Conservation (phyloP, 2,888 invertebrate species). For the Aphodius sticticus region DNA sequence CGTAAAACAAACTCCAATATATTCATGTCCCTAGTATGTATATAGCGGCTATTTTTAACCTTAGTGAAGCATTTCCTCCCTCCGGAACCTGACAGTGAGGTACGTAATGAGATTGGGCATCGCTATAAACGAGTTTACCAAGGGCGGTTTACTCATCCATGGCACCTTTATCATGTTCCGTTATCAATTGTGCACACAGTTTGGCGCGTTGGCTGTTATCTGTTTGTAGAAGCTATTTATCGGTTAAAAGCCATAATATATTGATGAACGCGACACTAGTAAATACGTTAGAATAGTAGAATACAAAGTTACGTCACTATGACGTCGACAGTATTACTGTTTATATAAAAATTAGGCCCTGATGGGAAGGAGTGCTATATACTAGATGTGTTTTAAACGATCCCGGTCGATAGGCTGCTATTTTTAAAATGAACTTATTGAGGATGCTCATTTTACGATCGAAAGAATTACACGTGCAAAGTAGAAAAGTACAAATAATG, state of each 20-base stretch:
- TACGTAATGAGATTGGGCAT: background rate
- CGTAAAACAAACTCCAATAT: background rate
- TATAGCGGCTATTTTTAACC: background rate
- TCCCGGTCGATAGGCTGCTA: background rate
- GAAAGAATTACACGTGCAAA: background rate
- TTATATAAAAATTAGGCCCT: background rate
- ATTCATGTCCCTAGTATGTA: background rate
- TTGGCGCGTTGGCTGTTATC: background rate
- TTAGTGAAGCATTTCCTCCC: background rate
- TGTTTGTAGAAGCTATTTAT: background rate
- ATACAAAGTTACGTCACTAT: background rate
- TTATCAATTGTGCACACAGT: slow-evolving; percentile 4
- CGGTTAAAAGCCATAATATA: background rate
- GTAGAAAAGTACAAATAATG: background rate
- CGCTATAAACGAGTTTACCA: background rate
- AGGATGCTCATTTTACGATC: background rate
- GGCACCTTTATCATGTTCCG: background rate
- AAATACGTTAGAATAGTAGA: background rate
- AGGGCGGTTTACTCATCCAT: background rate
- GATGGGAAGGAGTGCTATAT: background rate
- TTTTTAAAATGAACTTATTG: background rate
- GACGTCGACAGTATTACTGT: background rate
- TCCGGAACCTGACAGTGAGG: background rate
- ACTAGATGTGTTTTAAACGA: background rate
- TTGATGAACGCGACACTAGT: background rate